These are phyloP conservation scores for Erpetoichthys calabaricus DNA, from an alignment of 2,797 vertebrate genomes.

Conservation along the genomic window DNA sequence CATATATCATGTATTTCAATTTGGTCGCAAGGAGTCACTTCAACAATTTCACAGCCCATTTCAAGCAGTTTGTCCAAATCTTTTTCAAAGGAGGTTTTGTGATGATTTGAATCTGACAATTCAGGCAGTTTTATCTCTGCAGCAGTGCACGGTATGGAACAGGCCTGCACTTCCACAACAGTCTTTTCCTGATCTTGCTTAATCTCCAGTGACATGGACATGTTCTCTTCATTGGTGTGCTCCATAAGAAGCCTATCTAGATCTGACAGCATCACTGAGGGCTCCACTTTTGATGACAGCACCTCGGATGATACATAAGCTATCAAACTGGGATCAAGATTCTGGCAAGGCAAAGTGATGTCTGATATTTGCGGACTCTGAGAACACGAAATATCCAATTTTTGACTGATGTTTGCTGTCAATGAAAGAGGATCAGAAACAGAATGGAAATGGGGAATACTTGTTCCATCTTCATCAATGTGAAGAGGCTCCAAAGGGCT, in stretches of 20 bases:
- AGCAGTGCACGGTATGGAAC: constrained; percentile 9
- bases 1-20: constrained; percentile 31
- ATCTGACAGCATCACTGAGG: constrained; percentile 29
- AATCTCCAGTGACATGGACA: not conserved
- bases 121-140: constrained; percentile 1
- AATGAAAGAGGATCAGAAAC: constrained; percentile 3
- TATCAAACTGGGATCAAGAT: constrained; percentile 31
- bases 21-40: constrained; percentile 15
- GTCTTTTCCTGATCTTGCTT: not conserved
- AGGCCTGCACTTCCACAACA: constrained; percentile 1
- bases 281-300: constrained; percentile 31
- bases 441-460: constrained; percentile 11
- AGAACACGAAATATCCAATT: no score
- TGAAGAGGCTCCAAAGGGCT: constrained; percentile 39
- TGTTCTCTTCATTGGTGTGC: constrained; percentile 5
- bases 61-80: constrained; percentile 49
- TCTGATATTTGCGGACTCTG: constrained; percentile 12
- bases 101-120: constrained; percentile 25
- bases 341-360: constrained; percentile 22
- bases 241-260: constrained; percentile 27
- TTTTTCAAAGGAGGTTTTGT: constrained; percentile 37
- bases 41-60: constrained; percentile 35
- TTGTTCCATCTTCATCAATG: constrained; percentile 47
- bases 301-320: constrained; percentile 32
- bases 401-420: no score